Percentiles rank a stretch among this genome's conserved stretches.
Conservation (phyloP, 2,888 invertebrate species). For the Sarcophaga caerulescens region DNA sequence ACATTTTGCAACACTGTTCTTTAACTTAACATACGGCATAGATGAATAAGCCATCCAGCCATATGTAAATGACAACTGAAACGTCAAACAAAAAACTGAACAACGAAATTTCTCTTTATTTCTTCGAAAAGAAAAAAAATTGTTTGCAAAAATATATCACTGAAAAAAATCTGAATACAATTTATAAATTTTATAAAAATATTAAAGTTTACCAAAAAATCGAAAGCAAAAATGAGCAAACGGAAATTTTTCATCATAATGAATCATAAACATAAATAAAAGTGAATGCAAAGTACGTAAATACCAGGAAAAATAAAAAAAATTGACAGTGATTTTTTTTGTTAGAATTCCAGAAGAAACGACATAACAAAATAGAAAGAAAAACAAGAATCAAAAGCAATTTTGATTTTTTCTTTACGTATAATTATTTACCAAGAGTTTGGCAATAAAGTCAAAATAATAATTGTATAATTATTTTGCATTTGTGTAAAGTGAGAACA, state of each 20-base stretch:
- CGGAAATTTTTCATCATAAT: conserved; percentile 36
- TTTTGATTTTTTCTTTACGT: conserved; percentile 43
- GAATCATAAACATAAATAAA: conserved; percentile 60
- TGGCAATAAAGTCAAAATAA: conserved; percentile 30
- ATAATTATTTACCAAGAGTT: conserved; percentile 12
- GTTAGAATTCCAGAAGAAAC: conserved; percentile 63
- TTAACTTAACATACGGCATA: conserved; percentile 28
- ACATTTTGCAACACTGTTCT: conserved; percentile 15
- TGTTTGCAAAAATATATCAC: conserved; percentile 52
- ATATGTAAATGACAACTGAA: conserved; percentile 63
- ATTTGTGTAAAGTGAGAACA: conserved; percentile 19
- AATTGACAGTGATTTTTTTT: conserved; percentile 46
- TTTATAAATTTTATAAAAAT: conserved; percentile 36
- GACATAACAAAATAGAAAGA: conserved; percentile 54
- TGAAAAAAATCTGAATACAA: too few species aligned
- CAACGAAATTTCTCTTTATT: conserved; percentile 69
- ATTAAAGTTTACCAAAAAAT: conserved; percentile 10
- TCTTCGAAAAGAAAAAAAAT: conserved; percentile 49
- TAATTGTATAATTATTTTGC: conserved; percentile 49
- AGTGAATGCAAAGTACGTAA: conserved; percentile 18
- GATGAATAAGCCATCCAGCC: conserved; percentile 24
- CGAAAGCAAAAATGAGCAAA: conserved; percentile 45
- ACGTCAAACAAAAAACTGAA: conserved; percentile 68
- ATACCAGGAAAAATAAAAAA: conserved; percentile 37
- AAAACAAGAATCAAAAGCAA: conserved; percentile 29